Conservation (phyloP, 2,113 vertebrate genomes). For the Sciurus niger region DNA sequence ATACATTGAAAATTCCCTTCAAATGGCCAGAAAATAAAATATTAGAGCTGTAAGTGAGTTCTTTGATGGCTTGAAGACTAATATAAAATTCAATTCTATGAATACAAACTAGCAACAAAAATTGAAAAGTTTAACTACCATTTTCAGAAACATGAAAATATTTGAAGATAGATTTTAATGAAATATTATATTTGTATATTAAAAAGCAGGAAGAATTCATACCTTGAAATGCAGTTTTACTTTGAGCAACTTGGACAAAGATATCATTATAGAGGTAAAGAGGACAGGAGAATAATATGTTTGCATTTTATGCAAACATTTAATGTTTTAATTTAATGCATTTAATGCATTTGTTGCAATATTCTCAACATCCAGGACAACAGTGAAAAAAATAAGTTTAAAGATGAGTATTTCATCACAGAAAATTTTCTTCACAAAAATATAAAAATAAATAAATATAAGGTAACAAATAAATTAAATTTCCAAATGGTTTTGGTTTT, state of each 20-base stretch:
- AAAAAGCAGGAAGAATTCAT: background rate
- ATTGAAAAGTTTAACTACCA: background rate
- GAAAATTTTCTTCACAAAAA: slow-evolving; percentile 5
- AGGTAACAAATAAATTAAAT: background rate
- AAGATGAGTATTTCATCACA: slow-evolving; percentile 7
- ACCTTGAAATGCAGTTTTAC: background rate
- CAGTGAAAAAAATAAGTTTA: background rate
- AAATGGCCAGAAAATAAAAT: background rate
- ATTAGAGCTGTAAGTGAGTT: background rate
- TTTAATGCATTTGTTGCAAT: background rate
- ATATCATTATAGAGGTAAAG: background rate
- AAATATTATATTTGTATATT: background rate
- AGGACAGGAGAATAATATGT: background rate
- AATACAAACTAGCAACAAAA: background rate
- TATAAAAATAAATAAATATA: background rate
- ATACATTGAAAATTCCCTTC: background rate
- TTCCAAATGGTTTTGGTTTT: background rate
- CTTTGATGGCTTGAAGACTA: background rate
- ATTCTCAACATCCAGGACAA: background rate
- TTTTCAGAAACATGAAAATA: background rate
- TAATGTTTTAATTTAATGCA: too few relatives aligned
- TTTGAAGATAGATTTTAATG: background rate
- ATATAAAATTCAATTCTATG: background rate
- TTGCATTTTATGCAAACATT: background rate
- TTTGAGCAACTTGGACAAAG: background rate